Conservation (phyloP, 2,797 vertebrate genomes). For the Pseudomugil gertrudae region DNA sequence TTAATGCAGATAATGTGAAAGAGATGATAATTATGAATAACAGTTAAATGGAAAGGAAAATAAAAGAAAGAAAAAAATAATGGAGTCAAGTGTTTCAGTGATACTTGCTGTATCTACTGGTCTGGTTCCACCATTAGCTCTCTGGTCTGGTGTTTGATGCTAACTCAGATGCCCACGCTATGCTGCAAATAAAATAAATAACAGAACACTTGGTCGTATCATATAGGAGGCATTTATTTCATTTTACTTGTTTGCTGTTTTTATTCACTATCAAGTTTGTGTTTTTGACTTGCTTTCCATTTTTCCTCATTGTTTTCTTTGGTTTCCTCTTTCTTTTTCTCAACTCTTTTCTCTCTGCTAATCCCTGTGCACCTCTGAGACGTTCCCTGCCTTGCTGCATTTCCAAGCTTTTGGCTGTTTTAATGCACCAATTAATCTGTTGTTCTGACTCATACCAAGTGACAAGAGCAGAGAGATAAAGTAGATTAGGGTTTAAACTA, state of each 20-base stretch:
- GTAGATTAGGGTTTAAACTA: constrained; percentile 30
- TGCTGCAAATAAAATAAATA: constrained; percentile 31
- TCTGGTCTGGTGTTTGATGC: constrained; percentile 43
- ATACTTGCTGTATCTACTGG: constrained; percentile 34
- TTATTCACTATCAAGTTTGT: constrained; percentile 25
- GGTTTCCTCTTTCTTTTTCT: constrained; percentile 15
- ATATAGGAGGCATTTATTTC: constrained; percentile 29
- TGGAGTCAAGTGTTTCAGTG: constrained; percentile 38
- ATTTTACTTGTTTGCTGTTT: constrained; percentile 35
- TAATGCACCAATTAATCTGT: constrained; percentile 65
- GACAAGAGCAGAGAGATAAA: constrained; percentile 35
- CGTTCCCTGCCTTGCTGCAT: constrained; percentile 44
- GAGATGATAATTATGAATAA: constrained; percentile 10
- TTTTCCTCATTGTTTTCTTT: constrained; percentile 18
- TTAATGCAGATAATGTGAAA: constrained; percentile 7
- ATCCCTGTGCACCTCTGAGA: constrained; percentile 47
- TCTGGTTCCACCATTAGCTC: constrained; percentile 24
- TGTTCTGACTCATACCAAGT: constrained; percentile 48
- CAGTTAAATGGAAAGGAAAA: no score
- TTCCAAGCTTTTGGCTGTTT: constrained; percentile 57
- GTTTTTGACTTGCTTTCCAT: constrained; percentile 10
- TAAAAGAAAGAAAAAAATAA: constrained; percentile 32
- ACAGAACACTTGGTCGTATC: constrained; percentile 21
- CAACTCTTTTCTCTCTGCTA: constrained; percentile 33
- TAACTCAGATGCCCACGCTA: constrained; percentile 42